phyloP scores from a whole-genome alignment of 1,140 invertebrate species.

The Bilobella aurantiaca region DNA sequence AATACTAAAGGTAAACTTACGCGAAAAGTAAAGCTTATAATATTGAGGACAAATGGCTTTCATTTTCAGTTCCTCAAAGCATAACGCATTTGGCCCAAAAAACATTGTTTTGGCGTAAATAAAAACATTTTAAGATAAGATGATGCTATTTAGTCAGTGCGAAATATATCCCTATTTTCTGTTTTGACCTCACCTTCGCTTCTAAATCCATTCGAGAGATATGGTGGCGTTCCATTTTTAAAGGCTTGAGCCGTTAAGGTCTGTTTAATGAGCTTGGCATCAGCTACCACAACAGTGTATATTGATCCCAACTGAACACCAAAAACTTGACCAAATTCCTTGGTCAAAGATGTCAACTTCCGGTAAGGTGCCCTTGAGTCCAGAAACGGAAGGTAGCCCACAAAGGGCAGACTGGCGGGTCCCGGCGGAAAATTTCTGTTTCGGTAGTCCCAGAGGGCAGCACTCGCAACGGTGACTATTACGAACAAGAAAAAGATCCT shows the following conservation, averaged over 20 bases:
- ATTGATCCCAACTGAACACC: slow-evolving; percentile 59
- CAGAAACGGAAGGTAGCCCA: slow-evolving; percentile 67
- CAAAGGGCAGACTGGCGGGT: slow-evolving; percentile 59
- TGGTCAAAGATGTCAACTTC: slow-evolving; percentile 52
- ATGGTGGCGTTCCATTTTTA: slow-evolving; percentile 62
- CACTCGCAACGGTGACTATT: slow-evolving; percentile 15
- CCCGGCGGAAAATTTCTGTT: slow-evolving; percentile 50
- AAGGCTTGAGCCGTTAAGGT: slow-evolving; percentile 58
- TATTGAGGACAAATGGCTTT: no score
- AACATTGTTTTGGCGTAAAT: no score
- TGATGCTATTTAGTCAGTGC: no score
- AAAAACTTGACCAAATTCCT: slow-evolving; percentile 60
- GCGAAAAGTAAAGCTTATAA: no score
- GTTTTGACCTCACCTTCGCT: slow-evolving; percentile 58
- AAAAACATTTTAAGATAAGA: no score
- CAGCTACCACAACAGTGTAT: slow-evolving; percentile 60
- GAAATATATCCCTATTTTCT: no score
- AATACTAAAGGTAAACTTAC: no score
- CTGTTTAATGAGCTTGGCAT: slow-evolving; percentile 56
- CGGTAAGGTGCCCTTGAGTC: slow-evolving; percentile 54
- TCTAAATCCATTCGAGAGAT: slow-evolving; percentile 70
- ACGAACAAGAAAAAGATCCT: slow-evolving; percentile 26
- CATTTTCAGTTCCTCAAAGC: no score
- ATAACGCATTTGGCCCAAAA: no score
- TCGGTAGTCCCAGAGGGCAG: slow-evolving; percentile 28